These are phyloP conservation scores for Tribolium madens DNA, from an alignment of 1,140 invertebrate species.

Conservation along the genomic window DNA sequence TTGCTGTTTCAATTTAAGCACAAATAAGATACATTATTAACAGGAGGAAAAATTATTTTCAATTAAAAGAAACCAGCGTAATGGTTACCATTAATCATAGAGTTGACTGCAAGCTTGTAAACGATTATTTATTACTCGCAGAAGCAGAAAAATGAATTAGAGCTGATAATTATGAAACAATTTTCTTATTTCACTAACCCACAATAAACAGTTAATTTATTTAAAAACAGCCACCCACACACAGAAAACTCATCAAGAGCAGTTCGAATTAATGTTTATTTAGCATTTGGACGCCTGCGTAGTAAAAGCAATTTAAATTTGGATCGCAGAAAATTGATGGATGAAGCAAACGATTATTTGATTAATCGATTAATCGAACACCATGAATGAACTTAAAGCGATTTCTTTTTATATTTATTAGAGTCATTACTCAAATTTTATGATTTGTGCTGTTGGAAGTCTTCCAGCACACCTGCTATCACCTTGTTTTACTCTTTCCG, in stretches of 20 bases:
- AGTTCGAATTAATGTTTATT: slow-evolving; percentile 10
- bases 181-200: slow-evolving; percentile 2
- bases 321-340: slow-evolving; percentile 3
- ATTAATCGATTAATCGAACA: slow-evolving; percentile 28
- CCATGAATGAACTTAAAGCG: neutral
- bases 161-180: slow-evolving; percentile 15
- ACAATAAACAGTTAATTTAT: slow-evolving; percentile 14
- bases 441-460: neutral
- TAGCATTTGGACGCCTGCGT: slow-evolving; percentile 7
- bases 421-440: neutral
- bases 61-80: slow-evolving; percentile 29
- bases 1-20: neutral
- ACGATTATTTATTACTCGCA: slow-evolving; percentile 14
- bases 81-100: slow-evolving; percentile 6
- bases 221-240: slow-evolving; percentile 3
- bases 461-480: neutral
- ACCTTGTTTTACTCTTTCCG: neutral
- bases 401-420: neutral
- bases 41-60: slow-evolving; percentile 7
- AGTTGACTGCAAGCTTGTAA: slow-evolving; percentile 2
- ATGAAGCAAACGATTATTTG: slow-evolving; percentile 22
- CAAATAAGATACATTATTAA: neutral
- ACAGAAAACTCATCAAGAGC: neutral
- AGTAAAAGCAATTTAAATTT: slow-evolving; percentile 11
- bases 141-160: slow-evolving; percentile 5